Evolutionary conservation across 1,140 invertebrate genomes (phyloP), one percentile per base, ranked within the genome.

Genomic region (Holcopasites calliopsidis): DNA sequence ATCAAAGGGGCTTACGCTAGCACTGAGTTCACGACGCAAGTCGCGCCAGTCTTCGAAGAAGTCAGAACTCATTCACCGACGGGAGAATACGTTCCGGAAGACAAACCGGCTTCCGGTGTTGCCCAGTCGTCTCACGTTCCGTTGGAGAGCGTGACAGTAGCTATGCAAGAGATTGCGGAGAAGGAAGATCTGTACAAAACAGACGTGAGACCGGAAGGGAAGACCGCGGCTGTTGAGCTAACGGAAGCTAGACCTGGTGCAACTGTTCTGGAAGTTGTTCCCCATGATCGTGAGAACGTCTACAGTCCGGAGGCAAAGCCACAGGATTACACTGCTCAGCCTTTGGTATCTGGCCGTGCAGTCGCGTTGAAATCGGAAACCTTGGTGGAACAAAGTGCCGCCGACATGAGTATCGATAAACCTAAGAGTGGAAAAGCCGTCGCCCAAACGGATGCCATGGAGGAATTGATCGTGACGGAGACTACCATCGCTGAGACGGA

Each of bases 381-480:
- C 4, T 74, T 93, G 72, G 80, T 91, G 13, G 91, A 92, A 60
- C 83, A 92, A 31, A 90, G 91, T 80, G 84, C 91, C 28, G 87
- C 87, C 72, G 81, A 91, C 23, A 86, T 94, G 7, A 50, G 64
- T 54, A 77, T 87, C 74, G 89, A 92, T 47, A 76, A 86, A 62
- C 85, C 90, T 5, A 79, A 86, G 44, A 91, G 85, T 21, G 88
- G 87, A 31, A 92, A 91, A 87, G 93, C 93, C 7, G 92, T 92
- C 74, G 83, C 90, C 52, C 92, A 91, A 70, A 90, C 92, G 68
- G 92, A 91, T 68, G 90, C 92, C 70, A 85, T 92, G 54, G 91
- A 93, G 76, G 93, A 94, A 86, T 83, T 94, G 10, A 88, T 94
- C 38, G 84, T 93, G 3, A 93, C 92, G 7, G 93, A 94, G 88